Conservation (phyloP, 2,888 invertebrate genomes). For the Aricia artaxerxes region DNA sequence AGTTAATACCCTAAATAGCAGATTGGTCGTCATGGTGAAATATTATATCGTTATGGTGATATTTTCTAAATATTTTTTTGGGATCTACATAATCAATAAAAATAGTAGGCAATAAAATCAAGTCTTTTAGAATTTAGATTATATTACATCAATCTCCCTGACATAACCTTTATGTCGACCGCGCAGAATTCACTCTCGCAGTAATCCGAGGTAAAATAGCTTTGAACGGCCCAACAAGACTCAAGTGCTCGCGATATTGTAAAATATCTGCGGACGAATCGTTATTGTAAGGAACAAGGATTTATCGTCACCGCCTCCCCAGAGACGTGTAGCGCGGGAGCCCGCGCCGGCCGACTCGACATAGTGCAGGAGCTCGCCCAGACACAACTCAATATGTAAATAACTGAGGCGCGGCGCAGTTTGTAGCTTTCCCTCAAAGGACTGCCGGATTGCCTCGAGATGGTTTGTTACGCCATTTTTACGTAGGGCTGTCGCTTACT, state of each 20-base stretch:
- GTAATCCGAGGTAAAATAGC: too few species aligned
- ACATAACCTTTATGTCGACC: too few species aligned
- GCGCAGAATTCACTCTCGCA: too few species aligned
- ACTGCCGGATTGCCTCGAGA: slow-evolving; percentile 5
- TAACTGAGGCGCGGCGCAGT: slow-evolving; percentile 1
- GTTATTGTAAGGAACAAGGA: not conserved
- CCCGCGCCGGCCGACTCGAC: not conserved
- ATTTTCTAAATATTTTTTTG: too few species aligned
- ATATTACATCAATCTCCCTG: too few species aligned
- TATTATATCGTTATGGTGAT: too few species aligned
- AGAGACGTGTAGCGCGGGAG: not conserved
- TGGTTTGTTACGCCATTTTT: slow-evolving; percentile 1
- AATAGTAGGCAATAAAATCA: too few species aligned
- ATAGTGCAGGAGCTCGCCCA: slow-evolving; percentile 13
- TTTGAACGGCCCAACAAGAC: not conserved
- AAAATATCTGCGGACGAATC: not conserved
- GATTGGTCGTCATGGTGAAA: too few species aligned
- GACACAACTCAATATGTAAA: slow-evolving; percentile 21
- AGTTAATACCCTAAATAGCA: too few species aligned
- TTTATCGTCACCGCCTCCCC: not conserved
- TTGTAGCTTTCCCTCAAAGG: not conserved
- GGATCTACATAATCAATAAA: too few species aligned
- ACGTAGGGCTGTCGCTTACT: not conserved
- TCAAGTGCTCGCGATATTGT: not conserved
- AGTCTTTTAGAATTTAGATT: too few species aligned